phyloP scores from a whole-genome alignment of 1,140 invertebrate species.

The Platyura marginata region DNA sequence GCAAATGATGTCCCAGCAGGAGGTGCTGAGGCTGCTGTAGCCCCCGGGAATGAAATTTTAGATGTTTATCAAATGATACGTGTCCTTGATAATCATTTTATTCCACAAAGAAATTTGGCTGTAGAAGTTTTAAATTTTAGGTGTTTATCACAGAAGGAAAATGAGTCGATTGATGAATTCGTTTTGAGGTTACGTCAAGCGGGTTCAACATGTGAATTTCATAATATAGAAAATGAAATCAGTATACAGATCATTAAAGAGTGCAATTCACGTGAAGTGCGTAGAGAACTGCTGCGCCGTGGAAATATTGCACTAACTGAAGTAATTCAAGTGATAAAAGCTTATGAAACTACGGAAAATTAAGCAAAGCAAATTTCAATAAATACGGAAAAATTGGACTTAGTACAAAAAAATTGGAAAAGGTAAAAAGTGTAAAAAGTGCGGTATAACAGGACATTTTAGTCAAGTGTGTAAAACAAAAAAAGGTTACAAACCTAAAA shows the following conservation, averaged over 20 bases:
- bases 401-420: neutral
- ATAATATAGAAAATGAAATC: neutral
- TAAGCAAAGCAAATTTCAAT: neutral
- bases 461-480: neutral
- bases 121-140: neutral
- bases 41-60: too few relatives aligned
- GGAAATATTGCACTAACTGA: neutral
- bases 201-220: neutral
- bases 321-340: neutral
- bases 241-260: neutral
- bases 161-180: neutral
- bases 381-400: neutral
- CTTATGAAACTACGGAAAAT: neutral
- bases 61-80: too few relatives aligned
- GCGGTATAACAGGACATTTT: neutral
- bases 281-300: neutral
- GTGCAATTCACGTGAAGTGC: neutral
- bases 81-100: too few relatives aligned
- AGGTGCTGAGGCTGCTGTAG: too few relatives aligned
- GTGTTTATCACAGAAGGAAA: neutral
- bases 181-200: neutral
- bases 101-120: neutral
- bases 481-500: neutral
- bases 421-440: too few relatives aligned
- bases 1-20: too few relatives aligned